These are phyloP conservation scores for Mesitornis unicolor DNA, from an alignment of 2,113 vertebrate species.

Conservation along the genomic window DNA sequence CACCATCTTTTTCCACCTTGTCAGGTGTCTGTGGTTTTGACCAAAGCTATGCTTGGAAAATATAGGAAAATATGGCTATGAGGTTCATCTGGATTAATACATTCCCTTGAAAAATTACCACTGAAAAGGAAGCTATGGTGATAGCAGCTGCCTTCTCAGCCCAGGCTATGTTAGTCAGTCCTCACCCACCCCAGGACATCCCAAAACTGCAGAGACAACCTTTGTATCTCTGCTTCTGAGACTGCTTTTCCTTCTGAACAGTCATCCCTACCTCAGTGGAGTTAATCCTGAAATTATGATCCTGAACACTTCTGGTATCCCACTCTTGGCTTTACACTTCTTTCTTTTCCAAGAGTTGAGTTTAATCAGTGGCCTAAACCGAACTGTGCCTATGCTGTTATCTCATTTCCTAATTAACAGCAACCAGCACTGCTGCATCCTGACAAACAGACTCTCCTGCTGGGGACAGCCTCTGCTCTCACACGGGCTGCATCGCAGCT, in stretches of 20 bases:
- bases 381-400: conserved; percentile 22
- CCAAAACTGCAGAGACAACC: neutral
- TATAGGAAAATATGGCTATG: neutral
- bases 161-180: neutral
- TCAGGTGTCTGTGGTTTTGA: neutral
- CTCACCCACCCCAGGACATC: neutral
- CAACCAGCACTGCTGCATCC: neutral
- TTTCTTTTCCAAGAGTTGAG: neutral
- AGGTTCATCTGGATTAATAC: neutral
- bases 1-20: neutral
- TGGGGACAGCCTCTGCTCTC: neutral
- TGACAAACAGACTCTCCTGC: conserved; percentile 10
- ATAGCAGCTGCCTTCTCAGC: neutral
- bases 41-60: neutral
- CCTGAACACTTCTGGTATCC: neutral
- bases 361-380: conserved; percentile 24
- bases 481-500: neutral
- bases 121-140: neutral
- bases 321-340: neutral
- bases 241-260: neutral
- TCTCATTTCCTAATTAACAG: conserved; percentile 54
- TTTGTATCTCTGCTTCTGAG: neutral
- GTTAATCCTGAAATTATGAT: neutral
- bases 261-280: neutral
- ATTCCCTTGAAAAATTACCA: neutral